These are phyloP conservation scores for Solea solea DNA, from an alignment of 2,113 vertebrate genomes.

Conservation along the genomic window DNA sequence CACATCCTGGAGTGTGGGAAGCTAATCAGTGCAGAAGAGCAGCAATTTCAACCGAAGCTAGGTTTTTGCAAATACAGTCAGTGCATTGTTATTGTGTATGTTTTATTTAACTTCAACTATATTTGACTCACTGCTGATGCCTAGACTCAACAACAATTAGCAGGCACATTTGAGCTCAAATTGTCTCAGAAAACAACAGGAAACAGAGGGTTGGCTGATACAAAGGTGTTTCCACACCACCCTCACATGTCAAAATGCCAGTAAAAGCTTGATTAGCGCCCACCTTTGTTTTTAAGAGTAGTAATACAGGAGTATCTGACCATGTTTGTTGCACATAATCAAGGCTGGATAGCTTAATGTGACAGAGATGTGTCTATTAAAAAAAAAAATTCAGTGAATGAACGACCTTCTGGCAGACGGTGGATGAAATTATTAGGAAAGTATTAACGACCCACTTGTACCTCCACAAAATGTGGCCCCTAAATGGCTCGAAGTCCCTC, in stretches of 20 bases:
- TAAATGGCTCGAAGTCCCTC: conserved; percentile 1
- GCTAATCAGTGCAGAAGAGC: conserved; percentile 45
- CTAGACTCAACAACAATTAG: conserved; percentile 75
- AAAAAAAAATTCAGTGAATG: too few relatives aligned
- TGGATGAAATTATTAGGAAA: neutral
- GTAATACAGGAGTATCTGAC: conserved; percentile 25
- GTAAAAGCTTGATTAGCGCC: conserved; percentile 57
- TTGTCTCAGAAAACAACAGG: conserved; percentile 81
- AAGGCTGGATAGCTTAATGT: neutral
- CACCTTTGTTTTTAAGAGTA: conserved; percentile 66
- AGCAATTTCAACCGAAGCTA: conserved; percentile 45
- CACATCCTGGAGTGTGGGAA: conserved; percentile 35
- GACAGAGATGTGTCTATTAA: too few relatives aligned
- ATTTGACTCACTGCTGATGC: conserved; percentile 47
- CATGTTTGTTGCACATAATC: conserved; percentile 18
- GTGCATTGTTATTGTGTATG: conserved; percentile 47
- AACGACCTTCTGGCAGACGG: too few relatives aligned
- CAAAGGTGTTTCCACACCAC: conserved; percentile 79
- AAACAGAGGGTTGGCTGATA: conserved; percentile 75
- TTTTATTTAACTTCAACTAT: conserved; percentile 57
- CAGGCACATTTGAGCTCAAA: conserved; percentile 76
- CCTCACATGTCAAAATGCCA: conserved; percentile 70
- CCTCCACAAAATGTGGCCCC: neutral
- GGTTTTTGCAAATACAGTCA: conserved; percentile 46
- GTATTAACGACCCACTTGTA: too few relatives aligned